Conservation (phyloP, 2,797 vertebrate species). For the Anisognathus igniventris region DNA sequence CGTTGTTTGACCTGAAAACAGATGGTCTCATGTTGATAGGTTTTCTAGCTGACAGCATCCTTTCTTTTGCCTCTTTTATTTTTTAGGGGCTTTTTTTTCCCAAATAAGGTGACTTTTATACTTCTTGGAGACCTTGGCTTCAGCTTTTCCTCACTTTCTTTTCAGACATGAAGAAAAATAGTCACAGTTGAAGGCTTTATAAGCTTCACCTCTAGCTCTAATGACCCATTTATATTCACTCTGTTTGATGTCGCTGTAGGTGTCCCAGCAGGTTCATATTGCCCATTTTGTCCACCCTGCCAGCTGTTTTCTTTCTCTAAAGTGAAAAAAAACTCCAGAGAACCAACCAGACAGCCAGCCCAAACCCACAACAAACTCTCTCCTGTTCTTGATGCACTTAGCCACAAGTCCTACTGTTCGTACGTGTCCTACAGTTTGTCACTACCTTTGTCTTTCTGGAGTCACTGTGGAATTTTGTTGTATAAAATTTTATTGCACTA, state of each 20-base stretch:
- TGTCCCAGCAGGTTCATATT: not conserved
- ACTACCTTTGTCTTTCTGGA: not conserved
- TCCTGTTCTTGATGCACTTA: not conserved
- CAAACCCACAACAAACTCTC: not conserved
- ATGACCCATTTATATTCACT: not conserved
- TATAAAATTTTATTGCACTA: not conserved
- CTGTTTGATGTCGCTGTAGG: not conserved
- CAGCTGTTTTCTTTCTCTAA: not conserved
- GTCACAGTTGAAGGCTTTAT: not conserved
- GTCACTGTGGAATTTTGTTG: not conserved
- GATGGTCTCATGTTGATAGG: not conserved
- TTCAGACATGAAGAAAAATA: not conserved
- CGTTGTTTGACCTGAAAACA: not conserved
- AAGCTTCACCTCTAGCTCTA: not conserved
- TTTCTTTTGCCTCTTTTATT: not conserved
- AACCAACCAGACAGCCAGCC: not conserved
- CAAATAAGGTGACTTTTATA: not conserved
- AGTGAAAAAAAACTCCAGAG: not conserved
- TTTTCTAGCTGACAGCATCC: not conserved
- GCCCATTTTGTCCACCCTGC: fast-evolving
- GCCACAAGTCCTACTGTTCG: not conserved
- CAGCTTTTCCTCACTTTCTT: not conserved
- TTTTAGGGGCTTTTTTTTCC: fast-evolving
- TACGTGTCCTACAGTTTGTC: not conserved
- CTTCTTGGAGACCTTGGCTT: not conserved